phyloP scores from a whole-genome alignment of 2,113 vertebrate species.

The Crocuta crocuta region DNA sequence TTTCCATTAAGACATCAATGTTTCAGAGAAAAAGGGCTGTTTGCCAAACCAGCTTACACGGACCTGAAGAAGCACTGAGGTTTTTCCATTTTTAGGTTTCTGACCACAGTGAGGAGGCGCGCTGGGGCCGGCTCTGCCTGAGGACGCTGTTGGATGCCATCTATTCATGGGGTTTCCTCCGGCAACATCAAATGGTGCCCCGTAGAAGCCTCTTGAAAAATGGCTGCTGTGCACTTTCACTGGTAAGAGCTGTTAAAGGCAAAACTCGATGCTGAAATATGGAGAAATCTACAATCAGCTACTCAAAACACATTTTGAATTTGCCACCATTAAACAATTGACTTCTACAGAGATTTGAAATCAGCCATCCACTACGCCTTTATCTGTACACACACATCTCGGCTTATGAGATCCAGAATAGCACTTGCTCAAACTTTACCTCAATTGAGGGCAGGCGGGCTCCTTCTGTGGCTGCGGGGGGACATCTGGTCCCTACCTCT shows the following conservation, averaged over 20 bases:
- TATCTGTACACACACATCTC: neutral
- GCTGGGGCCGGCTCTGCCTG: fast-evolving
- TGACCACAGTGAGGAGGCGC: fast-evolving
- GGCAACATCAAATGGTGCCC: fast-evolving
- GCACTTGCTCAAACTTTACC: neutral
- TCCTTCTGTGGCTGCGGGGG: neutral
- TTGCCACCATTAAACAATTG: neutral
- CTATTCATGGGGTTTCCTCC: neutral
- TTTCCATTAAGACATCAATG: neutral
- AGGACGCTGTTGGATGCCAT: neutral
- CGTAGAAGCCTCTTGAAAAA: neutral
- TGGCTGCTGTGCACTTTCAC: too few species aligned
- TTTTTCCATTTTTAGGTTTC: neutral
- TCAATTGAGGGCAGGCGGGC: neutral
- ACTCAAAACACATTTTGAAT: neutral
- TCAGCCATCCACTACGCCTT: neutral
- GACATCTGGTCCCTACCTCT: too few species aligned
- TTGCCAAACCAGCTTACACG: neutral
- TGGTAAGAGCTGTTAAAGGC: neutral
- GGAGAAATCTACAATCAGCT: too few species aligned
- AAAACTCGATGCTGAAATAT: neutral
- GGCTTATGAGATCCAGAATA: neutral
- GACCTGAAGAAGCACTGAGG: neutral
- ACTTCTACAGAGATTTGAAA: neutral
- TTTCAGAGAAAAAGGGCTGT: neutral